Base-by-base conservation (phyloP, 2,888 invertebrate genomes). In the Sepiola atlantica region DNA sequence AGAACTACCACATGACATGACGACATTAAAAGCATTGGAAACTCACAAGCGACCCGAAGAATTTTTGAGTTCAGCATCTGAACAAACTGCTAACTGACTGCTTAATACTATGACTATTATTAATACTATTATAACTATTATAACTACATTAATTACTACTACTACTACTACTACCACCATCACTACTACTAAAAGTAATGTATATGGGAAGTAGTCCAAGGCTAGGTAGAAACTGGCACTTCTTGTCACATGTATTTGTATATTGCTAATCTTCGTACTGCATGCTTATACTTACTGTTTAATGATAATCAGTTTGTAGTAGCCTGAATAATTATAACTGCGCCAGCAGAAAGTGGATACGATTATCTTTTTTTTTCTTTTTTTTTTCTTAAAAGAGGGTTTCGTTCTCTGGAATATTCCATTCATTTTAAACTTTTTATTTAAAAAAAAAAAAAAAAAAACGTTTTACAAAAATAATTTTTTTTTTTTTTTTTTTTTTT, bases 41-140 rank as follows among this genome's bases (percentile, higher is more conserved):
- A 99, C 98, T 97, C 99, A 99, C 98, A 98, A 97, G 97, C 98
- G 99, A 97, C 98, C 99, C 96, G 99, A 99, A 97, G 98, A 99
- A 97, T 99, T 98, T 98, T 98, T 99, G 96, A 98, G 98, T 94
- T 97, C 97, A 28, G 96, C 96, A 90, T 95, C 96, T 35, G 97
- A 97, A 95, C 95, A 96, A 94, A 57, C 57, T 94, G 57, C 94
- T 57, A 94, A 94, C 57, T 61, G 90, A 77, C 94, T 92, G 92
- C 92, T 92, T 92, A 92, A 24, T 55, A 45, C 92, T 77, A 77
- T n/a, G n/a, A 77, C 77, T 77, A 77, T 77, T 77, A 77, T 77
- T n/a, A 77, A 12, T 77, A 77, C 77, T 77, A 77, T n/a, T 77
- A 77, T 77, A 77, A 10, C 45, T 45, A 45, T 8, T 45, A 45